Evolutionary conservation across 92 coral and sea anemone genomes (phyloP).

Genomic region (Muricea muricata): DNA sequence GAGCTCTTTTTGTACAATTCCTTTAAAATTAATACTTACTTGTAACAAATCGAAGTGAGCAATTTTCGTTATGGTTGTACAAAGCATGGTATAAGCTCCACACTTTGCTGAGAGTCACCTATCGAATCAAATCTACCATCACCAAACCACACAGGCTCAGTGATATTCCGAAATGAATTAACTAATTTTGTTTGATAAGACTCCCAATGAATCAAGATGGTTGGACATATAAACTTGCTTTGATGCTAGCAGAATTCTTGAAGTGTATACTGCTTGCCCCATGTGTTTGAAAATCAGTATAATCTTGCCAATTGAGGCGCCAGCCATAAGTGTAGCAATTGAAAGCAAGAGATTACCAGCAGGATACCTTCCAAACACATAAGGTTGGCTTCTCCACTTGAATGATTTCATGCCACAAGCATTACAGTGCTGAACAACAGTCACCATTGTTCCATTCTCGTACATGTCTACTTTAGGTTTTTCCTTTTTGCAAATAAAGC

Average conservation of each 20-base stretch:
- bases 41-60: too few species aligned
- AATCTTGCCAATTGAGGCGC: slow-evolving; percentile 56
- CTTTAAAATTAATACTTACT: too few species aligned
- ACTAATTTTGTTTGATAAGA: slow-evolving; percentile 7
- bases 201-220: slow-evolving; percentile 20
- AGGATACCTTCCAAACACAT: not conserved
- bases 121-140: too few species aligned
- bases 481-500: not conserved
- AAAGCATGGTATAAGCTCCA: too few species aligned
- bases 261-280: slow-evolving; percentile 38
- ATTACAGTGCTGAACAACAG: not conserved
- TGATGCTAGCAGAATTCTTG: slow-evolving; percentile 29
- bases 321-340: slow-evolving; percentile 57
- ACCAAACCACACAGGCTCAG: not conserved
- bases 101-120: too few species aligned
- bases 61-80: too few species aligned
- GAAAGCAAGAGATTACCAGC: slow-evolving; percentile 49
- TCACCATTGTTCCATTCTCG: not conserved
- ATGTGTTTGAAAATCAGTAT: slow-evolving; percentile 54
- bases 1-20: too few species aligned
- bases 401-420: not conserved
- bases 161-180: not conserved
- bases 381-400: slow-evolving; percentile 10
- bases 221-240: not conserved
- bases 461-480: not conserved